Percentiles rank a stretch among this genome's conserved stretches.
Conservation (phyloP, 2,113 vertebrate genomes). For the Furnarius figulus region DNA sequence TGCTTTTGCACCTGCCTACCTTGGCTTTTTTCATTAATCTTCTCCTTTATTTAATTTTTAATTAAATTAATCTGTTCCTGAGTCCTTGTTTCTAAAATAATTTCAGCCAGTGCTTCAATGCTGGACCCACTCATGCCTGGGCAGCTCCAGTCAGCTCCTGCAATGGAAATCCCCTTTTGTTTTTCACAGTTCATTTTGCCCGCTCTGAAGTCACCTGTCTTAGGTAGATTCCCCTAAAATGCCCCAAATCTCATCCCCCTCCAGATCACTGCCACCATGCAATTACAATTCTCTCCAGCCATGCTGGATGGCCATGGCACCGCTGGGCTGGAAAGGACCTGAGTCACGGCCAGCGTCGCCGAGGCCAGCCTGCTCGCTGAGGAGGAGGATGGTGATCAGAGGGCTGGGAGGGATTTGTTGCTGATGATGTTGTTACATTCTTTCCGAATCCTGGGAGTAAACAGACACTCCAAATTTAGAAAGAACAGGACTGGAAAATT, state of each 20-base stretch:
- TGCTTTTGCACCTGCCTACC: neutral
- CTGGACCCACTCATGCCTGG: neutral
- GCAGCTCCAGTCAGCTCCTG: neutral
- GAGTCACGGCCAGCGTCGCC: neutral
- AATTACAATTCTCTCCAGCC: neutral
- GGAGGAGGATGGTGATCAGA: neutral
- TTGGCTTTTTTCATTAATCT: neutral
- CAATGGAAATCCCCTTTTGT: neutral
- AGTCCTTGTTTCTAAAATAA: neutral
- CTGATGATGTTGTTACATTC: slow-evolving; percentile 68
- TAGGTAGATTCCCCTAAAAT: neutral
- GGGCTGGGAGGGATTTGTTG: slow-evolving; percentile 41
- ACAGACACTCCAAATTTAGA: slow-evolving; percentile 73
- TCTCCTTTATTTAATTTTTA: neutral
- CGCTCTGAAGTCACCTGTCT: neutral
- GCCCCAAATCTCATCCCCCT: neutral
- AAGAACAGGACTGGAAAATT: slow-evolving; percentile 72
- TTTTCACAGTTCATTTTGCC: neutral
- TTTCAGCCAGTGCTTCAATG: neutral
- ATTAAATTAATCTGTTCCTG: neutral
- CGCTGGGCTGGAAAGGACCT: neutral
- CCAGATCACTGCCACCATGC: accelerated
- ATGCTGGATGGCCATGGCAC: neutral
- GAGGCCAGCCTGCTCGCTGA: neutral
- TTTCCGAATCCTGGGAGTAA: slow-evolving; percentile 74